A percentile compares a stretch with the other conserved stretches of the same genome.
These are phyloP conservation scores for Hirundo rustica DNA, from an alignment of 2,797 vertebrate genomes.

Conservation along the genomic window DNA sequence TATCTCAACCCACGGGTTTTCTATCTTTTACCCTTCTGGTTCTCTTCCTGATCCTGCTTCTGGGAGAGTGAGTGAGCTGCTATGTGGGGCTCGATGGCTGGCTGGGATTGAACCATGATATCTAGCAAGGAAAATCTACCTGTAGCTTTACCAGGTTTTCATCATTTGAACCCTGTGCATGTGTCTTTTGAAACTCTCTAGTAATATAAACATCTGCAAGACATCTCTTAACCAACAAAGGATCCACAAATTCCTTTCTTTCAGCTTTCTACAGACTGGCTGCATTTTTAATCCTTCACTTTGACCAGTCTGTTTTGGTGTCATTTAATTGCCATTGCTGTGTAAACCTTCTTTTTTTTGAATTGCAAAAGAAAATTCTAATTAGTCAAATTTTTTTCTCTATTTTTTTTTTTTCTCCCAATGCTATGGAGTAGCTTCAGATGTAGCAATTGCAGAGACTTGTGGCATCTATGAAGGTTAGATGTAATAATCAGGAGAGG, in stretches of 20 bases:
- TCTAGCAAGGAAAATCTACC: not conserved
- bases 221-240: not conserved
- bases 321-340: not conserved
- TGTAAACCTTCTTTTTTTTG: not conserved
- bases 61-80: not conserved
- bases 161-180: not conserved
- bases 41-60: not conserved
- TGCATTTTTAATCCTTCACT: not conserved
- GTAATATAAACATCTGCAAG: not conserved
- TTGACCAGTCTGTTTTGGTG: not conserved
- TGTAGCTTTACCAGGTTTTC: not conserved
- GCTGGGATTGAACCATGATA: not conserved
- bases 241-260: not conserved
- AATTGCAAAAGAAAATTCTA: not conserved
- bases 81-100: rapidly evolving
- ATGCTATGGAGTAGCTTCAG: not conserved
- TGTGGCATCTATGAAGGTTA: not conserved
- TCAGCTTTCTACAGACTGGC: not conserved
- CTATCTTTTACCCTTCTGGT: not conserved
- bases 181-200: not conserved
- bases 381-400: not conserved
- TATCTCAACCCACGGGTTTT: not conserved
- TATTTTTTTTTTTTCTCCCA: not conserved
- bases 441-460: not conserved
- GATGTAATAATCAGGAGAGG: not conserved